Conservation (phyloP, 2,797 vertebrate genomes). For the Nyctalus aviator region DNA sequence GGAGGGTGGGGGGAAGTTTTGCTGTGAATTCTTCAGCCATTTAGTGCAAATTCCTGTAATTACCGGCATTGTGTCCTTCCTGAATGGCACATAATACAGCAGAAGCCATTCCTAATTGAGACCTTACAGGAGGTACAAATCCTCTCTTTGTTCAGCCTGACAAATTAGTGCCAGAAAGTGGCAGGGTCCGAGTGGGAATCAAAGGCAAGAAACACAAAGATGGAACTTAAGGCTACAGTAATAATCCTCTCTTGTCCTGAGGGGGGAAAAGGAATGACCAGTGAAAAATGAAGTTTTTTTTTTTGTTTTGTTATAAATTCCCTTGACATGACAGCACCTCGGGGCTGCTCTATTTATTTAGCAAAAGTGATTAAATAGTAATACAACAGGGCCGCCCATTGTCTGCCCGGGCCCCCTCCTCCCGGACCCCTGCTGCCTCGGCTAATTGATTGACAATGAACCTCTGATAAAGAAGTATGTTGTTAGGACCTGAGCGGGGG, state of each 20-base stretch:
- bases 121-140: slow-evolving; percentile 93
- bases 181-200: slow-evolving; percentile 92
- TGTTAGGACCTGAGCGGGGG: slow-evolving; percentile 85
- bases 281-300: slow-evolving; percentile 87
- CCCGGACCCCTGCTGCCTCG: slow-evolving; percentile 88
- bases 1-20: slow-evolving; percentile 83
- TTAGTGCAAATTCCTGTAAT: slow-evolving; percentile 93
- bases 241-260: slow-evolving; percentile 91
- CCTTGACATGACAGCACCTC: slow-evolving; percentile 92
- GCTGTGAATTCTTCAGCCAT: slow-evolving; percentile 92
- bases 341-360: slow-evolving; percentile 92
- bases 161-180: slow-evolving; percentile 95
- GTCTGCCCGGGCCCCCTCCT: slow-evolving; percentile 84
- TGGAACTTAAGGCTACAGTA: slow-evolving; percentile 93
- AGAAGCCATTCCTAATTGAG: slow-evolving; percentile 93
- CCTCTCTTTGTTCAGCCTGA: slow-evolving; percentile 92
- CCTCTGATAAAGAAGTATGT: slow-evolving; percentile 88
- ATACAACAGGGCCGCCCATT: slow-evolving; percentile 89
- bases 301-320: slow-evolving; percentile 88
- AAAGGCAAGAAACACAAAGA: slow-evolving; percentile 92
- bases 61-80: slow-evolving; percentile 90
- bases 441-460: slow-evolving; percentile 92
- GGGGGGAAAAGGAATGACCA: slow-evolving; percentile 88
- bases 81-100: slow-evolving; percentile 91
- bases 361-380: slow-evolving; percentile 93